Conservation (phyloP, 1,140 invertebrate species). For the Eufriesea mexicana region DNA sequence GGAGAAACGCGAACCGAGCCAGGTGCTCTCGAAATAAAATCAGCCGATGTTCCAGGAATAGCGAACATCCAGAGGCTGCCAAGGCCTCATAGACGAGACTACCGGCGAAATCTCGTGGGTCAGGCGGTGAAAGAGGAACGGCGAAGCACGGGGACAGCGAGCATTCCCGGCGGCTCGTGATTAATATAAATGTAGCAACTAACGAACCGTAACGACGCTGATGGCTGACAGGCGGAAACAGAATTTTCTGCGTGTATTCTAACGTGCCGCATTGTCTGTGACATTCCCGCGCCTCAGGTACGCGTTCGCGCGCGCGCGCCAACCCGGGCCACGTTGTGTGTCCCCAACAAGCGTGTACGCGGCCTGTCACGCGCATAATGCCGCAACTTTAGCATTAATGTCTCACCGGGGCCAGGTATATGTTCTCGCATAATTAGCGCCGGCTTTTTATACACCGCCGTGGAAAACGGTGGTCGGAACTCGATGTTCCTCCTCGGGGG, state of each 20-base stretch:
- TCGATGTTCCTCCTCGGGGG: conserved; percentile 8
- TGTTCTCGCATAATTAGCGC: conserved; percentile 77
- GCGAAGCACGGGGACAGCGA: conserved; percentile 6
- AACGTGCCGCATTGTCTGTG: conserved; percentile 62
- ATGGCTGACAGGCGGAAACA: conserved; percentile 66
- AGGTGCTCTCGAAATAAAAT: too few species aligned
- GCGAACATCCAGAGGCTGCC: background rate
- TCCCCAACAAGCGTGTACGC: conserved; percentile 65
- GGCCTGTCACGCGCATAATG: conserved; percentile 76
- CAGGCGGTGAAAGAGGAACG: background rate
- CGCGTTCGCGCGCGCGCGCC: conserved; percentile 33
- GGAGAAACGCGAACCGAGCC: too few species aligned
- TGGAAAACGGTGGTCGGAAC: conserved; percentile 51
- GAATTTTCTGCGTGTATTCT: conserved; percentile 65
- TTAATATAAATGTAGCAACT: conserved; percentile 57
- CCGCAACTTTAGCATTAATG: conserved; percentile 73
- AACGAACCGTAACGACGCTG: conserved; percentile 66
- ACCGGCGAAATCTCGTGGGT: background rate
- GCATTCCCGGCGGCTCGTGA: conserved; percentile 39
- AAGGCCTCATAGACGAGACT: background rate
- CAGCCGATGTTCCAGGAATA: too few species aligned
- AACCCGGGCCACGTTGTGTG: conserved; percentile 50
- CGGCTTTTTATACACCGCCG: conserved; percentile 62
- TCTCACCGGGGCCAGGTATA: conserved; percentile 75
- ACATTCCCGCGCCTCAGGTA: conserved; percentile 58